Percentiles rank a stretch among this genome's conserved stretches.
These are phyloP conservation scores for Muscina levida DNA, from an alignment of 2,888 invertebrate genomes.

Conservation along the genomic window DNA sequence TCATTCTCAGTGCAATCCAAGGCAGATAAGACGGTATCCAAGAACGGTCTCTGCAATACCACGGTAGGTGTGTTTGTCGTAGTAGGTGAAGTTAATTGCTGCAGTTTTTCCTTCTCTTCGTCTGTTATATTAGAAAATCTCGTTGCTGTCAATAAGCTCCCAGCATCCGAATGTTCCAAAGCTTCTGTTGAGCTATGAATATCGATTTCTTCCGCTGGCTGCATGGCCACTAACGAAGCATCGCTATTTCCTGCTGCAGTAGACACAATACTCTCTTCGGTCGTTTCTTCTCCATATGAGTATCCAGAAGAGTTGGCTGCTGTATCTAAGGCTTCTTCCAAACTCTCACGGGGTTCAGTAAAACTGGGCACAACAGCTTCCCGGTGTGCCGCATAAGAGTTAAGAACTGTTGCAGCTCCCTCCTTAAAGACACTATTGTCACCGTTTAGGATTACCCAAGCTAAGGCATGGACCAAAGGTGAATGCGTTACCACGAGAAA, in stretches of 20 bases:
- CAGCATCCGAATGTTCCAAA: slow-evolving; percentile 61
- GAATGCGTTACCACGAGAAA: slow-evolving; percentile 96
- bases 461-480: slow-evolving; percentile 93
- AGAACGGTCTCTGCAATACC: slow-evolving; percentile 83
- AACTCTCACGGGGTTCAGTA: slow-evolving; percentile 86
- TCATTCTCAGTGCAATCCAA: slow-evolving; percentile 96
- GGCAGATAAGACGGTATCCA: slow-evolving; percentile 93
- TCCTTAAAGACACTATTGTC: slow-evolving; percentile 86
- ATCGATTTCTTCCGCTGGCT: slow-evolving; percentile 59
- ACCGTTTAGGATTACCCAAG: slow-evolving; percentile 93
- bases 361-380: slow-evolving; percentile 83
- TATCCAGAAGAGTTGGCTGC: slow-evolving; percentile 69
- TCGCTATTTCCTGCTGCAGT: slow-evolving; percentile 63
- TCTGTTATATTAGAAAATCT: slow-evolving; percentile 90
- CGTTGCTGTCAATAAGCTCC: slow-evolving; percentile 38
- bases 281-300: slow-evolving; percentile 71
- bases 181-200: slow-evolving; percentile 61
- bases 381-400: slow-evolving; percentile 82
- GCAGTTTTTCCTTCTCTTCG: slow-evolving; percentile 91
- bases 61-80: slow-evolving; percentile 67
- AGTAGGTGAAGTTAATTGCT: slow-evolving; percentile 70
- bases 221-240: slow-evolving; percentile 58
- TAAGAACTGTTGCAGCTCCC: slow-evolving; percentile 84
- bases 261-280: slow-evolving; percentile 64
- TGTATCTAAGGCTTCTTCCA: slow-evolving; percentile 88